phyloP scores from a whole-genome alignment of 2,888 invertebrate genomes.

The Adelphocoris suturalis region DNA sequence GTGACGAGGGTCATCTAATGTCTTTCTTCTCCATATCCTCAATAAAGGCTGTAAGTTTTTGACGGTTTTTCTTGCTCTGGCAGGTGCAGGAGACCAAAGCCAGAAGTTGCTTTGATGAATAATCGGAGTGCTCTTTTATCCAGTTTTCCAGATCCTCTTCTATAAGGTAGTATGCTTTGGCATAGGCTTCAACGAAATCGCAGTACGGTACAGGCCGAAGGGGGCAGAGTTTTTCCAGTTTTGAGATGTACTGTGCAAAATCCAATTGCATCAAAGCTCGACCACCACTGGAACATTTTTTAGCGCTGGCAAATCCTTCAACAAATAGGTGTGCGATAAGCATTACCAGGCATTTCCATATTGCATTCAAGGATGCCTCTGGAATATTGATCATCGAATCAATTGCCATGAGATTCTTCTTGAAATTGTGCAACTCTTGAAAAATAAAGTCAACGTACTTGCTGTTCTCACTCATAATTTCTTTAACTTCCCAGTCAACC shows the following conservation, averaged over 20 bases:
- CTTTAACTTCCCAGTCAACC: slow-evolving; percentile 97
- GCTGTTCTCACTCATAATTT: slow-evolving; percentile 96
- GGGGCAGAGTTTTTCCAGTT: slow-evolving; percentile 91
- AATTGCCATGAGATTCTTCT: slow-evolving; percentile 87
- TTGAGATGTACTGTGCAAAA: slow-evolving; percentile 95
- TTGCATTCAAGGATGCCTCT: slow-evolving; percentile 83
- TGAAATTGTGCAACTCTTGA: slow-evolving; percentile 81
- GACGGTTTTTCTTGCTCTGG: slow-evolving; percentile 92
- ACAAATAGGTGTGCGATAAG: slow-evolving; percentile 92
- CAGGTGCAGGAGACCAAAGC: slow-evolving; percentile 92
- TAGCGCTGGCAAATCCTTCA: slow-evolving; percentile 94
- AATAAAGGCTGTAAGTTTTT: slow-evolving; percentile 86
- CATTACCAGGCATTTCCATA: slow-evolving; percentile 94
- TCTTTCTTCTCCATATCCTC: slow-evolving; percentile 81
- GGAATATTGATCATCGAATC: slow-evolving; percentile 86
- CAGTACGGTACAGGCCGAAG: slow-evolving; percentile 92
- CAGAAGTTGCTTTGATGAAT: slow-evolving; percentile 91
- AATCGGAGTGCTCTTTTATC: slow-evolving; percentile 92
- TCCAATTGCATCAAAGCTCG: slow-evolving; percentile 98
- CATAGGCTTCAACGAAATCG: slow-evolving; percentile 94
- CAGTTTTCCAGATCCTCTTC: slow-evolving; percentile 94
- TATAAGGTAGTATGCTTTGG: slow-evolving; percentile 97
- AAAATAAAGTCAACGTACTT: slow-evolving; percentile 90
- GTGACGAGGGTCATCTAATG: slow-evolving; percentile 27
- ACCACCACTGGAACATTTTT: slow-evolving; percentile 97